Conservation (phyloP, 2,113 vertebrate genomes). For the Lates calcarifer region DNA sequence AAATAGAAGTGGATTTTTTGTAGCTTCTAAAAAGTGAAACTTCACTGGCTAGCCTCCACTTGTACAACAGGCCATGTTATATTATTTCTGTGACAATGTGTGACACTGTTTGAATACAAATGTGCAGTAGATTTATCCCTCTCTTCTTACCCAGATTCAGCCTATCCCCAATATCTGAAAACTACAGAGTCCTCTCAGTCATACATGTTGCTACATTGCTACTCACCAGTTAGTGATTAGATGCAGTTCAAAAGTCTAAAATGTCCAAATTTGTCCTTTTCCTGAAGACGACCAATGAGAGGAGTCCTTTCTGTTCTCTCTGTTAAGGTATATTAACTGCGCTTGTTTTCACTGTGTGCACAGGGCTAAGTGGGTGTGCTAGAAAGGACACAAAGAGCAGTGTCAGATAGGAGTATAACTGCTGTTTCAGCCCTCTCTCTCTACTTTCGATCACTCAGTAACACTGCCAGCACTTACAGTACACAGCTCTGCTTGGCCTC, state of each 20-base stretch:
- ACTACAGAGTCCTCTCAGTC: background rate
- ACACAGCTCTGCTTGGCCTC: slow-evolving; percentile 43
- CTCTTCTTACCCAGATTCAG: background rate
- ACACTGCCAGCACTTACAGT: slow-evolving; percentile 62
- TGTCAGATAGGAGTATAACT: slow-evolving; percentile 71
- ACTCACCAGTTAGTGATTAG: slow-evolving; percentile 67
- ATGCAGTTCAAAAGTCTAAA: slow-evolving; percentile 41
- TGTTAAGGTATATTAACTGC: slow-evolving; percentile 19
- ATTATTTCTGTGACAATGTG: background rate
- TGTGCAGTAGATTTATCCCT: background rate
- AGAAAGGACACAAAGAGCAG: slow-evolving; percentile 62
- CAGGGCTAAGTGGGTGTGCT: slow-evolving; percentile 48
- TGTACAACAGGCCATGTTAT: background rate
- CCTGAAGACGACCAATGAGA: slow-evolving; percentile 1
- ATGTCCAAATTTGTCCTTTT: slow-evolving; percentile 45
- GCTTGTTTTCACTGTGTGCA: slow-evolving; percentile 41
- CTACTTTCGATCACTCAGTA: slow-evolving; percentile 58
- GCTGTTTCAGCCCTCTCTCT: slow-evolving; percentile 78
- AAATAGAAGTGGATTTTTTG: background rate
- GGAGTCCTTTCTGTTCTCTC: slow-evolving; percentile 27
- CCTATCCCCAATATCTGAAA: background rate
- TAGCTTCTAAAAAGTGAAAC: background rate
- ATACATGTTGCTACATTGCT: slow-evolving; percentile 12
- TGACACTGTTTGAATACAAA: background rate
- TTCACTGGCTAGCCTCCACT: background rate